Evolutionary conservation across 2,797 vertebrate species (phyloP), one percentile per base, ranked within the genome.

Genomic region (Pipistrellus kuhlii): DNA sequence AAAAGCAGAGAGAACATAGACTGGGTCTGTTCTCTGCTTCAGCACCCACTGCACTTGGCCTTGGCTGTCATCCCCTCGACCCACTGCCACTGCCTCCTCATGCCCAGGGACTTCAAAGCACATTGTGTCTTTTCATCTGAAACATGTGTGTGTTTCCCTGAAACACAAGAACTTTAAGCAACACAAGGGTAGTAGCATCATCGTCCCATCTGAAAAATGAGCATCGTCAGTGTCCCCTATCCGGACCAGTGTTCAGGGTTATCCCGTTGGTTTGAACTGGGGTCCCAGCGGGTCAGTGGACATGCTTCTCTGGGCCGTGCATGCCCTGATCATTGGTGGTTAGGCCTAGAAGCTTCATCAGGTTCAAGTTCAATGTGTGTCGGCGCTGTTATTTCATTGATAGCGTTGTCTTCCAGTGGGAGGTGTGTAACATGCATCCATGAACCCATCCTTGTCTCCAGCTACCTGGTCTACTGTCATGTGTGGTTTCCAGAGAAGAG

Each of bases 361-460:
- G 32, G 64, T 75, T 62, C n/a, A 57, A 41, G 32, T 59, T 80
- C 46, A 20, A 12, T 32, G 4, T 32, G 35, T 30, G 81, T 68
- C 69, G 15, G 53, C 27, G 38, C 17, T 25, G n/a, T 11, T 41
- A 32, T 85, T 81, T 81, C 14, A 59, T 32, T 25, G 51, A 20
- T 0, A 46, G 46, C 5, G 23, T 21, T 35, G 21, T 30, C 35
- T 48, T 76, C 38, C 25, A 30, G 6, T 25, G 32, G 20, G 82
- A 90, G 23, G 27, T 30, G 3, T 14, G 6, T 0, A 2, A 48
- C 2, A 10, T 7, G 55, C 1, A 0, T 8, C 3, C 35, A 2
- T n/a, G 11, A 66, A 30, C 21, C 38, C 8, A 4, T n/a, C 44
- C 14, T 2, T 0, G 69, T 35, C n/a, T 83, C 57, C 75, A 18